Evolutionary conservation across 2,888 invertebrate genomes (phyloP), one percentile per base, ranked within the genome.

Genomic region (Caenorhabditis sp.): DNA sequence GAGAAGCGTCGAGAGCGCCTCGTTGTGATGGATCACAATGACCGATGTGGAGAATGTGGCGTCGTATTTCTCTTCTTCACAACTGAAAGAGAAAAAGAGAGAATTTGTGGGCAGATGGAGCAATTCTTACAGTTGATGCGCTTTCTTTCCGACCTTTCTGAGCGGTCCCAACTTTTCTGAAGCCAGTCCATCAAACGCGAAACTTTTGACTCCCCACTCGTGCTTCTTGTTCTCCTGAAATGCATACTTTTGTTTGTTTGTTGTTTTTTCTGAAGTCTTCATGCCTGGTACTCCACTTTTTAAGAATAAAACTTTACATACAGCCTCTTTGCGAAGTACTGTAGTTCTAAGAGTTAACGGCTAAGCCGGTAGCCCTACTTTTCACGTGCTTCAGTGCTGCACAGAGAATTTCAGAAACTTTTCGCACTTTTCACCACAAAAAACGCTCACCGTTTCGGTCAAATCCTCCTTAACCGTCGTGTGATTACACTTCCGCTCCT

Each of bases 1-100:
- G 77, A 98, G 92, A 26, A 99, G 92, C 0, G 98, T 98, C 39
- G 95, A 93, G 95, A 97, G 96, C 0, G 97, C 97, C 90, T 99
- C 98, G 90, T 99, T 99, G 91, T 98, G 97, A 91, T 98, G 99
- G 62, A 99, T 97, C 87, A 99, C 96, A 73, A 99, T 95, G 85
- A 99, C 94, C 90, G 83, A 85, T 2, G 82, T 84, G 9, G 72
- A 79, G 37, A 79, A 77, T 8, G 68, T 27, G 7, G 79, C 80
- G 35, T 80, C 74, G 53, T 81, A 86, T 43, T 66, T 77, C 43
- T 84, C 61, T 22, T 85, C 73, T 15, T 76, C 79, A 45, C 87
- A 87, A 9, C 85, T 85, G 52, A 20, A 56, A 52, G 43, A 43
- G n/a, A 15, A 43, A 5, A 30, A 30, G 5, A 30, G 30, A 30